Conservation (phyloP, 2,797 vertebrate genomes). For the Sphaeramia orbicularis region DNA sequence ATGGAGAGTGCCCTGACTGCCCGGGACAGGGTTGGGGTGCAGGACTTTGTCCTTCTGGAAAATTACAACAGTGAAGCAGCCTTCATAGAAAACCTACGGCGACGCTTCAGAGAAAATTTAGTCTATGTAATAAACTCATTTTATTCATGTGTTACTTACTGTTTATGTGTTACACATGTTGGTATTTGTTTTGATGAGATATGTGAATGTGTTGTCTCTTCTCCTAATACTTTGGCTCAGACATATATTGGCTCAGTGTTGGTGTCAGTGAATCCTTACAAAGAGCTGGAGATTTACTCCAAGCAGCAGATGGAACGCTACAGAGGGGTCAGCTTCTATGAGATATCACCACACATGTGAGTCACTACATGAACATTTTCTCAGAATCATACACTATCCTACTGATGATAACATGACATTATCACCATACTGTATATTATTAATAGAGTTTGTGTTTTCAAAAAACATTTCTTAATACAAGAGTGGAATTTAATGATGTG, state of each 20-base stretch:
- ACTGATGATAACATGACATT: background rate
- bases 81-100: slow-evolving; percentile 91
- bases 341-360: slow-evolving; percentile 97
- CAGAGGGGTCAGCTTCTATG: slow-evolving; percentile 95
- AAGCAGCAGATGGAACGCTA: slow-evolving; percentile 94
- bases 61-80: slow-evolving; percentile 91
- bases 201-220: slow-evolving; percentile 24
- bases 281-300: slow-evolving; percentile 92
- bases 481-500: background rate
- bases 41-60: slow-evolving; percentile 93
- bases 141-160: slow-evolving; percentile 13
- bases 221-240: slow-evolving; percentile 72
- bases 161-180: slow-evolving; percentile 5
- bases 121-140: slow-evolving; percentile 86
- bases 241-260: slow-evolving; percentile 95
- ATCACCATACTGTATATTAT: background rate
- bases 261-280: slow-evolving; percentile 91
- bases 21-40: slow-evolving; percentile 91
- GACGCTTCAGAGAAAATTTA: slow-evolving; percentile 92
- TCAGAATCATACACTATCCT: background rate
- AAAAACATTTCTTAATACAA: background rate
- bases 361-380: slow-evolving; percentile 55
- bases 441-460: background rate
- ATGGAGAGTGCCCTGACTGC: slow-evolving; percentile 94
- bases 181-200: slow-evolving; percentile 22